Conservation (phyloP, 2,113 vertebrate species). For the Lathamus discolor region DNA sequence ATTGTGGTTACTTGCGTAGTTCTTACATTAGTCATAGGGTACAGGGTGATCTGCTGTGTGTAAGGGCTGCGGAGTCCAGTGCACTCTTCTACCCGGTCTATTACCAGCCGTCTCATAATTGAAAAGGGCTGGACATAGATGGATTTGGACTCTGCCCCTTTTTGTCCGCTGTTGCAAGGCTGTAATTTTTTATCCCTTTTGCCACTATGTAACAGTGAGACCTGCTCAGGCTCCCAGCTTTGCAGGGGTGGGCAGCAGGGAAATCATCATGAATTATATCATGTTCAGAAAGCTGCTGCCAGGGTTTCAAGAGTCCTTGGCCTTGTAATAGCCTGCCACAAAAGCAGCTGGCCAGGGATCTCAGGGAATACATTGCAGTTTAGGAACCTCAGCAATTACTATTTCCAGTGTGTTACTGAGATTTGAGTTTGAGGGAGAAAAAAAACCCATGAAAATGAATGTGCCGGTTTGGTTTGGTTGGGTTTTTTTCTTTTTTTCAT, state of each 20-base stretch:
- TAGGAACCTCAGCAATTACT: neutral
- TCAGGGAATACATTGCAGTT: neutral
- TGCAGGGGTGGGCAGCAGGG: neutral
- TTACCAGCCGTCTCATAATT: neutral
- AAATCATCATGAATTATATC: neutral
- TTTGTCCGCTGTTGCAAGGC: neutral
- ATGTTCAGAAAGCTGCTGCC: slow-evolving; percentile 13
- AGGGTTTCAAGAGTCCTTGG: neutral
- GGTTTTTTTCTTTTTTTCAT: neutral
- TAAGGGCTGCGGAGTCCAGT: neutral
- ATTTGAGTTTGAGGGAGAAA: neutral
- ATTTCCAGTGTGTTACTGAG: neutral
- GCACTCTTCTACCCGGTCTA: neutral
- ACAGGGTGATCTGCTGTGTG: neutral
- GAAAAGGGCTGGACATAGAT: neutral
- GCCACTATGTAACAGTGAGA: neutral
- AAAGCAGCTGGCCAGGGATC: slow-evolving; percentile 22
- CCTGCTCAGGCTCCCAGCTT: neutral
- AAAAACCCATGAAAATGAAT: neutral
- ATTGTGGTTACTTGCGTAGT: neutral
- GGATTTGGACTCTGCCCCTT: neutral
- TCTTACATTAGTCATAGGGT: neutral
- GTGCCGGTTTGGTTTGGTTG: neutral
- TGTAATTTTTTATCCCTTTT: neutral
- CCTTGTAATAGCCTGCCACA: neutral